Percentiles rank a stretch among this genome's conserved stretches.
Conservation (phyloP, 2,113 vertebrate species). For the Aleadryas rufinucha region DNA sequence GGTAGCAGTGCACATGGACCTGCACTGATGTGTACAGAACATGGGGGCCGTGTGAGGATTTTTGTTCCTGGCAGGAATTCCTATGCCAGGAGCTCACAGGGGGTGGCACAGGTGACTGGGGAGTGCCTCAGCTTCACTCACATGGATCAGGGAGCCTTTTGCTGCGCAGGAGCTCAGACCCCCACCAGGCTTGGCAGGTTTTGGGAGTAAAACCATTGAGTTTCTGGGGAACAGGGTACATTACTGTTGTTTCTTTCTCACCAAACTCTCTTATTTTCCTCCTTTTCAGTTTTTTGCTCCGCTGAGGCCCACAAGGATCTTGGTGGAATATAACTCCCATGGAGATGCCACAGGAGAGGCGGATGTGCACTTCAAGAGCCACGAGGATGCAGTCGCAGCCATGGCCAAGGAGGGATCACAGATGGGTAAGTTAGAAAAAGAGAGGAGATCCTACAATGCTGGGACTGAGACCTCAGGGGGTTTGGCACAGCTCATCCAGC, state of each 20-base stretch:
- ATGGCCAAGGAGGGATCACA: conserved; percentile 84
- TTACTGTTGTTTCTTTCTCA: neutral
- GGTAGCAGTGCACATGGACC: rapidly evolving
- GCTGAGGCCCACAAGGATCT: conserved; percentile 76
- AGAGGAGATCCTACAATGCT: rapidly evolving
- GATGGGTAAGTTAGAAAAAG: conserved; percentile 77
- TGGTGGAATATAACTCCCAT: conserved; percentile 78
- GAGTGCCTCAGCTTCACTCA: neutral
- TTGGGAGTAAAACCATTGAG: rapidly evolving
- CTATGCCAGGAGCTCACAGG: neutral
- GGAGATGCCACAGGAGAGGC: conserved; percentile 83
- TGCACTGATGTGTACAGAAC: rapidly evolving
- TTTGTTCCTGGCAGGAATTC: neutral
- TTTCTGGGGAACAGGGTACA: rapidly evolving
- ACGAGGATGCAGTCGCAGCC: conserved; percentile 76
- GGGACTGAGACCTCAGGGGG: rapidly evolving
- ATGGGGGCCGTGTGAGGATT: rapidly evolving
- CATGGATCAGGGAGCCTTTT: no score
- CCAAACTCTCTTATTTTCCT: neutral
- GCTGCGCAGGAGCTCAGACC: neutral
- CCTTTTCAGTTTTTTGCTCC: conserved; percentile 86
- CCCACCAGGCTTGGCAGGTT: rapidly evolving
- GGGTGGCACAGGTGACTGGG: no score
- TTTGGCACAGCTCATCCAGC: neutral
- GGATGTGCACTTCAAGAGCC: conserved; percentile 80